Base-by-base conservation (phyloP, 2,888 invertebrate species). In the Hyles lineata region DNA sequence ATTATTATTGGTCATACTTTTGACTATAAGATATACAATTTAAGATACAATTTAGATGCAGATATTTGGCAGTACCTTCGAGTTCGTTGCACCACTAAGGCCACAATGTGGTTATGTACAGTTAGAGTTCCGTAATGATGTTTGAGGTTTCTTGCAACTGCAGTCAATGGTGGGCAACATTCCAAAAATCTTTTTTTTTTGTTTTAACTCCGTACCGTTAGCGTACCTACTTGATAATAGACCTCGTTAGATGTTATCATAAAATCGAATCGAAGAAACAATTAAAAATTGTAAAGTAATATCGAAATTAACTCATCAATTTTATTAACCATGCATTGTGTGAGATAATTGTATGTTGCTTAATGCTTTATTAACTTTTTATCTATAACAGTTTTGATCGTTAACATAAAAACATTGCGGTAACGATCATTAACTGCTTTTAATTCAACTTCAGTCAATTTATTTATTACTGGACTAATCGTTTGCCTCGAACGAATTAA, bases 21-120 rank as follows among this genome's bases (percentile, higher is more conserved):
- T 43, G 15, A 43, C 43, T 43, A 2, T 43, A 43, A 43, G 35
- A 2, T 43, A 11, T 43, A 15, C 1, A 15, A 15, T 43, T 43
- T 43, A 43, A 43, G 43, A 43, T 43, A 11, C 43, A 43, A 35
- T 43, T 43, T 11, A 15, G 43, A 15, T 43, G 35, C 4, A 63
- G n/a, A 35, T n/a, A 50, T 67, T 17, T 67, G 50, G 67, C 23
- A 50, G 67, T 50, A 50, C 67, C 23, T 50, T 50, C 7, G 35
- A 50, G 67, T 67, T 50, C 50, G 67, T 50, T 67, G 43, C 23
- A 25, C 67, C 23, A 67, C 23, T 1, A 23, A 50, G 17, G 50
- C 23, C 43, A 50, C 67, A 67, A 8, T 67, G 67, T 67, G 50
- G 67, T 67, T 67, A 50, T 23, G 50, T 67, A 67, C 67, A 67